phyloP scores from a whole-genome alignment of 64 coral and sea anemone genomes.

The Porites lutea region DNA sequence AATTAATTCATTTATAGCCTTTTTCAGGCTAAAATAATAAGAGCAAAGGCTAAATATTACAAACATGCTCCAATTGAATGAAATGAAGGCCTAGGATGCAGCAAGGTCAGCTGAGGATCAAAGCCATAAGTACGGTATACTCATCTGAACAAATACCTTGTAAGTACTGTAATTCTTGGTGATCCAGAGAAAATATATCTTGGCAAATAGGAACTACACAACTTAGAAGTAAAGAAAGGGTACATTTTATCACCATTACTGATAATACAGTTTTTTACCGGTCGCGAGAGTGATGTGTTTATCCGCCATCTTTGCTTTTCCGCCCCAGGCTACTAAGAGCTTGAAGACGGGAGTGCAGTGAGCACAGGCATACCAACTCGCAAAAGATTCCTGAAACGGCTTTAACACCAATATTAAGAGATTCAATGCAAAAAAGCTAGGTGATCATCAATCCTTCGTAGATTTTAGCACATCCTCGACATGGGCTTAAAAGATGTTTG shows the following conservation, averaged over 20 bases:
- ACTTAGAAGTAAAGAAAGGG: background rate
- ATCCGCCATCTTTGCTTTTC: constrained; percentile 10
- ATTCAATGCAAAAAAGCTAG: no score
- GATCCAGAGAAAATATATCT: background rate
- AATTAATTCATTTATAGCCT: no score
- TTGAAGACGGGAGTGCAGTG: no score
- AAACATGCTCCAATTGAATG: background rate
- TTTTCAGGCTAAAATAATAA: no score
- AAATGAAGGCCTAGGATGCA: background rate
- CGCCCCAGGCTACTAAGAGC: background rate
- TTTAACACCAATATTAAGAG: no score
- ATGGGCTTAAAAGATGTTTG: no score
- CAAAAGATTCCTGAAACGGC: no score
- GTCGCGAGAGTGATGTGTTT: background rate
- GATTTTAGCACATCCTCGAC: no score
- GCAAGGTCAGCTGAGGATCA: background rate
- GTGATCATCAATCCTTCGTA: no score
- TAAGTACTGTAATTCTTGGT: background rate
- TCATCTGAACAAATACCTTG: background rate
- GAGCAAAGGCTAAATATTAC: no score
- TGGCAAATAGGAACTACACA: background rate
- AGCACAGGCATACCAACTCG: no score
- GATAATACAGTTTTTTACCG: background rate
- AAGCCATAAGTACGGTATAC: background rate
- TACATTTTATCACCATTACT: constrained; percentile 8